Base-by-base conservation (phyloP, 1,140 invertebrate genomes). In the Drosophila oshimai region DNA sequence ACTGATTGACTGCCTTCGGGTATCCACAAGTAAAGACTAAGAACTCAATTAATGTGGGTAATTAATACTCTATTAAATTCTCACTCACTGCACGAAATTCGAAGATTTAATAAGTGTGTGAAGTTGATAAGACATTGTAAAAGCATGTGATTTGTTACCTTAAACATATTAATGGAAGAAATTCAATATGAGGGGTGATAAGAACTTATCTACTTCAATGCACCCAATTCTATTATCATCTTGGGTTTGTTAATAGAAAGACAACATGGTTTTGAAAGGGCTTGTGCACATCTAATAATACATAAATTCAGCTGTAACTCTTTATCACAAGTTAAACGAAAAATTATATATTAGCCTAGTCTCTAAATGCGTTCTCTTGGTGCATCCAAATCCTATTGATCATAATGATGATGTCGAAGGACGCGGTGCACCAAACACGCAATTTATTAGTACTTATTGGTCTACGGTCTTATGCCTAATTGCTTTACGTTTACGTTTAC, bases 261-360 rank as follows among this genome's bases (percentile, higher is more conserved):
- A 13, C 4, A 18, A 22, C 15, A 17, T n/a, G 7, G 22, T 37
- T 17, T 18, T 7, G 6, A 31, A 28, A 28, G 15, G 29, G 10
- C 15, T 44, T 49, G 51, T 36, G 53, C 44, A 42, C 26, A 18
- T 70, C 22, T 71, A 58, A 42, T 58, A 70, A 42, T 71, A 71
- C 34, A 39, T 71, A 74, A 73, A 74, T 54, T 72, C 44, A 50
- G 36, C 37, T 50, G 42, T 69, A 71, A 41, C 31, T 72, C 41
- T 72, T 64, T 72, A 72, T 71, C 69, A 71, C 69, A 72, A 39
- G 24, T 72, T 58, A 55, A 73, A 54, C 73, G 20, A 64, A 49
- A 55, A 54, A 29, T n/a, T n/a, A 37, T 53, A 54, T 41, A 41
- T 39, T 39, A 64, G 13, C 42, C 31, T 47, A 61, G 41, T 42